phyloP scores from a whole-genome alignment of 2,113 vertebrate genomes.

The Nothocercus julius region DNA sequence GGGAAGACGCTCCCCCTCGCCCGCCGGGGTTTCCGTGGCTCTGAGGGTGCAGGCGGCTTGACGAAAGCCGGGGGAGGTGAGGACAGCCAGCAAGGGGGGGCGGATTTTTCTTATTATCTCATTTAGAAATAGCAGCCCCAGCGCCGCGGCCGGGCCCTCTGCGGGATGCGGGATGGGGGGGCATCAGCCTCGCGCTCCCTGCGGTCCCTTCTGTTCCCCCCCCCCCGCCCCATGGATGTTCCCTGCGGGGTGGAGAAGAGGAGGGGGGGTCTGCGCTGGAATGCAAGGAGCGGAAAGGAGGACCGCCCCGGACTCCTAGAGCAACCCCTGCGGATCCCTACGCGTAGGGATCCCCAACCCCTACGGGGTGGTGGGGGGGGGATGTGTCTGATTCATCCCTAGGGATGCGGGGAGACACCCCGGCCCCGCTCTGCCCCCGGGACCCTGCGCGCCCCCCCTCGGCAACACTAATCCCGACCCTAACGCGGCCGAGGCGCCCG shows the following conservation, averaged over 20 bases:
- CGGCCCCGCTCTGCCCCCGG: background rate
- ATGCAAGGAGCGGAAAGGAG: background rate
- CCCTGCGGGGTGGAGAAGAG: no score
- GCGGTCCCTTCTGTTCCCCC: no score
- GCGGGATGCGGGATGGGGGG: no score
- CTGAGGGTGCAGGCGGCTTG: background rate
- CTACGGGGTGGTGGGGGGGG: no score
- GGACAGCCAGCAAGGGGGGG: background rate
- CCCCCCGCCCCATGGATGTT: background rate
- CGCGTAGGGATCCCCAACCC: no score
- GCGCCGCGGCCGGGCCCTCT: no score
- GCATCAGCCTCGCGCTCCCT: no score
- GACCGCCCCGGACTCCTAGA: background rate
- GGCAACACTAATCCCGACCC: slow-evolving; percentile 76
- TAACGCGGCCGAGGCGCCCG: background rate
- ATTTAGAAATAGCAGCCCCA: background rate
- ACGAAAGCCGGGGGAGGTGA: background rate
- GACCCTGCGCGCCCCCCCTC: slow-evolving; percentile 13
- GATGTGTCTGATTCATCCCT: background rate
- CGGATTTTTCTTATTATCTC: background rate
- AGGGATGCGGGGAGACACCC: background rate
- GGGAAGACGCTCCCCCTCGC: background rate
- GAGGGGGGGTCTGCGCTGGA: background rate
- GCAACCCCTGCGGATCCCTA: background rate
- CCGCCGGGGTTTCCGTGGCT: background rate